A percentile compares a stretch with the other conserved stretches of the same genome.
Evolutionary conservation across 2,888 invertebrate species (phyloP).

Genomic region (Sesia apiformis): DNA sequence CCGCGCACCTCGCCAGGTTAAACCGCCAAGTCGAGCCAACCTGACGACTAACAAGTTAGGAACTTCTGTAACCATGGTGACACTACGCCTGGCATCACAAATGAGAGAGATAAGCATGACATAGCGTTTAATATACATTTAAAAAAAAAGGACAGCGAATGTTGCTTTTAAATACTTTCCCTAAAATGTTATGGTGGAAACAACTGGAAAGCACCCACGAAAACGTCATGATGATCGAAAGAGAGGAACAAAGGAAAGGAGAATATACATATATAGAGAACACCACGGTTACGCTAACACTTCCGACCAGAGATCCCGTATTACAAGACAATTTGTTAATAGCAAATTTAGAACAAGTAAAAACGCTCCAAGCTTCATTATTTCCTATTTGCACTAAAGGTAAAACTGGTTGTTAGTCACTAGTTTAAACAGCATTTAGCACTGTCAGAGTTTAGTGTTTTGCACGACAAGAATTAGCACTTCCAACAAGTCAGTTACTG

Average conservation of each 20-base stretch:
- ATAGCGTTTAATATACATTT: conserved; percentile 12
- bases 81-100: conserved; percentile 23
- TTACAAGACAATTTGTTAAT: conserved; percentile 55
- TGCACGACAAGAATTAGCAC: no score
- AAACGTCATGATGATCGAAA: conserved; percentile 54
- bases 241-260: conserved; percentile 47
- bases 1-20: conserved; percentile 42
- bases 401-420: conserved; percentile 19
- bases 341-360: conserved; percentile 72
- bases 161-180: conserved; percentile 3
- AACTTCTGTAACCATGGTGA: conserved; percentile 55
- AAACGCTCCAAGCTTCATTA: conserved; percentile 78
- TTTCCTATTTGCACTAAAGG: conserved; percentile 77
- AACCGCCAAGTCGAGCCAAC: conserved; percentile 18
- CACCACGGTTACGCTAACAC: conserved; percentile 47
- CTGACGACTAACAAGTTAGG: conserved; percentile 24
- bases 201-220: conserved; percentile 52
- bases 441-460: no score
- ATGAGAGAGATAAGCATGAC: conserved; percentile 27
- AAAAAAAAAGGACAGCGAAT: conserved; percentile 8
- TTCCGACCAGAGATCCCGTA: conserved; percentile 50
- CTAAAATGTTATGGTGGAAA: conserved; percentile 71
- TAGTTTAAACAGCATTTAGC: no score
- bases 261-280: conserved; percentile 47
- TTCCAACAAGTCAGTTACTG: no score